Evolutionary conservation across 2,888 invertebrate genomes (phyloP), one percentile per base, ranked within the genome.

Genomic region (Trissonchulus latispiculum): DNA sequence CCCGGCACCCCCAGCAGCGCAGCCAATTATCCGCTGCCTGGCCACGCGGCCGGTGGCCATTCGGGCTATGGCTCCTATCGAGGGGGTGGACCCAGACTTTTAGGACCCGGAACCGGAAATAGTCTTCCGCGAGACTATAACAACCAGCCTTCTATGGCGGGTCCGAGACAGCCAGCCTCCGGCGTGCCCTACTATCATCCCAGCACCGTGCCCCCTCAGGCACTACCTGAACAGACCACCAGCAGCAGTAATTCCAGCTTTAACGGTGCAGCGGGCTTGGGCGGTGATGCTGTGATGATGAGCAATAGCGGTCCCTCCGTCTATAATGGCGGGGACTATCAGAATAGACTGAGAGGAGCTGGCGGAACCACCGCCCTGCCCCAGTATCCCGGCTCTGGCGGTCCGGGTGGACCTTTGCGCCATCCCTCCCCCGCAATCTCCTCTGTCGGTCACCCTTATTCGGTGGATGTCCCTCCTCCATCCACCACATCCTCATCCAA

Each of bases 181-280:
- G 66, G 66, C 8, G 69, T 64, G 8, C 74, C 76, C 31, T 69
- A 33, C 36, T 35, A 67, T 32, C 68, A 66, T 36, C 74, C 36
- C 69, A 48, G 32, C n/a, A 69, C 3, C n/a, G 29, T 68, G 72
- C 48, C 18, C 8, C 8, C 8, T 8, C 66, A 48, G 8, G 23
- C 23, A 23, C n/a, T n/a, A n/a, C n/a, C n/a, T n/a, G n/a, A n/a
- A n/a, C n/a, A n/a, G n/a, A n/a, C n/a, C n/a, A n/a, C n/a, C n/a
- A n/a, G n/a, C n/a, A n/a, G n/a, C n/a, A n/a, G n/a, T n/a, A n/a
- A n/a, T n/a, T n/a, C n/a, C n/a, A n/a, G n/a, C n/a, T n/a, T n/a
- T n/a, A 48, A 23, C 23, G 48, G 48, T 8, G 23, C 48, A 48
- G 8, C 48, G 48, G 48, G 23, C 8, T 23, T 48, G 23, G 48